Conservation (phyloP, 1,140 invertebrate species). For the Drosophila equinoxialis region DNA sequence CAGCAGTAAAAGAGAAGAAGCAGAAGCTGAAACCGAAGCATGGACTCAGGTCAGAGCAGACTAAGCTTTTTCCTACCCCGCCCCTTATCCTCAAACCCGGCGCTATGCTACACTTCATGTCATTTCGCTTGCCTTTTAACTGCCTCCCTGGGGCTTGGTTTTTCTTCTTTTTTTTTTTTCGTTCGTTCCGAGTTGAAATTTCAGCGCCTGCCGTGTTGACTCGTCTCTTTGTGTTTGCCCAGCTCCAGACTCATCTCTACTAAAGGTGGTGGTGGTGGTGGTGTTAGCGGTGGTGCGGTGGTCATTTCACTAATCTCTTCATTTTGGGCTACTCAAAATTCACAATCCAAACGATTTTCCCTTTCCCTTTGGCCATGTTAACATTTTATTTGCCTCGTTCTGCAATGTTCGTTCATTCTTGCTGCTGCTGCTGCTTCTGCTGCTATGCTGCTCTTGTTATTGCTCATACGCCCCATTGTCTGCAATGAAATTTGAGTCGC, state of each 20-base stretch:
- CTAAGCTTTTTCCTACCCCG: conserved; percentile 24
- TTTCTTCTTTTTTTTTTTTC: conserved; percentile 10
- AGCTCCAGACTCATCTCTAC: background rate
- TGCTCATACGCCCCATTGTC: conserved; percentile 72
- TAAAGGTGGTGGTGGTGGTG: background rate
- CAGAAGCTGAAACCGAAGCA: background rate
- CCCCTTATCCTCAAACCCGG: background rate
- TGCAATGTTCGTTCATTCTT: conserved; percentile 29
- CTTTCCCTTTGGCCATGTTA: conserved; percentile 56
- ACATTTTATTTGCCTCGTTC: conserved; percentile 73
- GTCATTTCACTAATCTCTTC: conserved; percentile 80
- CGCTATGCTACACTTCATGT: conserved; percentile 29
- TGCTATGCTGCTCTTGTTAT: conserved; percentile 17
- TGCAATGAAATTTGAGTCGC: conserved; percentile 42
- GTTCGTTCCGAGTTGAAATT: conserved; percentile 33
- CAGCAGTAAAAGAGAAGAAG: conserved; percentile 39
- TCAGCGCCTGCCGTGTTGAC: conserved; percentile 60
- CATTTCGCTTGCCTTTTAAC: conserved; percentile 39
- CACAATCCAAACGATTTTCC: conserved; percentile 50
- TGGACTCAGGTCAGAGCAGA: conserved; percentile 39
- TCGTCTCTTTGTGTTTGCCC: background rate
- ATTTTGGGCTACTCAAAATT: conserved; percentile 47
- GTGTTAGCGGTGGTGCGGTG: conserved; percentile 21
- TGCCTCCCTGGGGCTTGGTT: conserved; percentile 47
- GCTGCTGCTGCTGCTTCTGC: conserved; percentile 17